Evolutionary conservation across 2,113 vertebrate species (phyloP), one percentile per base, ranked within the genome.

Genomic region (Solea solea): DNA sequence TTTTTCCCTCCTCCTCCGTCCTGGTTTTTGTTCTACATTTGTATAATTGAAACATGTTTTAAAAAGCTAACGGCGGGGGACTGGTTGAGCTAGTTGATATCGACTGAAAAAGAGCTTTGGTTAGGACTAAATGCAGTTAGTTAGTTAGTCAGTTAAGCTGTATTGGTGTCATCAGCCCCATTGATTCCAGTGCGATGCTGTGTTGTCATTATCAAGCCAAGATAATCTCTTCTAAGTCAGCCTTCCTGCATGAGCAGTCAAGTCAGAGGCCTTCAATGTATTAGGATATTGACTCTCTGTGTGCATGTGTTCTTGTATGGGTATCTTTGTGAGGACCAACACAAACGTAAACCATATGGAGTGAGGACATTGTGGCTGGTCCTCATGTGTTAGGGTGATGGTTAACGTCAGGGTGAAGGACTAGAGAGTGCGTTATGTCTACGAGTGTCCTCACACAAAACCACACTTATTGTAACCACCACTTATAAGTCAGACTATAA

Each of bases 201-300:
- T 76, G 62, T 76, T 83, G 82, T 90, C 78, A 83, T 88, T 86
- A 82, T 87, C 71, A 68, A 76, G 74, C 69, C 34, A 9, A 79
- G 65, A 89, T 85, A 85, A 87, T 83, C 84, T 80, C 74, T 66
- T 46, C 28, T 82, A 62, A 73, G 13, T 72, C 34, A 9, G 60
- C 50, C 79, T 74, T 77, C 68, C 57, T 78, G 67, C 76, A 40
- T 72, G 54, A 71, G 67, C 76, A 55, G 50, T 59, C 40, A 54
- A 75, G 63, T 69, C 70, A 63, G 39, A 44, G 50, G 69, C 48
- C 82, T 51, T 71, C 34, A 64, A 1, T 68, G 45, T 56, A 67
- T 72, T 69, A 69, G 56, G n/a, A 27, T 77, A 60, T 74, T 72
- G 85, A 78, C 69, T 68, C 34, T 53, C 13, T 49, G 16, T 27